phyloP scores from a whole-genome alignment of 1,140 invertebrate species.

The Bombus superbus region DNA sequence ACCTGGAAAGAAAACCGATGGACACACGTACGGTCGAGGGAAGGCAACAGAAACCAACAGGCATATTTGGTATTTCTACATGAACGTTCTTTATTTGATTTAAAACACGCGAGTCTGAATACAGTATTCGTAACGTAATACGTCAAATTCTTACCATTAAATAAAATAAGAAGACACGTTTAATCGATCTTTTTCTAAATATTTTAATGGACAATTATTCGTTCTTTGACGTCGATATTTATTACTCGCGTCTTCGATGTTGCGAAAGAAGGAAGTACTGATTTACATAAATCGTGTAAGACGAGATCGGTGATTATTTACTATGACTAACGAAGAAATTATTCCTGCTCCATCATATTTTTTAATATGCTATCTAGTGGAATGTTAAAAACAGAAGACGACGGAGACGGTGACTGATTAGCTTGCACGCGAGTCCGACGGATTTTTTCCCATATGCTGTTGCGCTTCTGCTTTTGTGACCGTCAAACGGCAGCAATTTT shows the following conservation, averaged over 20 bases:
- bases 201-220: neutral
- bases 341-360: neutral
- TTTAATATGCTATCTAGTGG: neutral
- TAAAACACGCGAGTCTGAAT: neutral
- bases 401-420: neutral
- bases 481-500: too few relatives aligned
- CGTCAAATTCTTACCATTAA: neutral
- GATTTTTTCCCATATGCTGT: neutral
- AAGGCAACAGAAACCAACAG: slow-evolving; percentile 6
- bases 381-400: neutral
- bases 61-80: neutral
- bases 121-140: neutral
- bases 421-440: neutral
- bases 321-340: neutral
- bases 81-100: neutral
- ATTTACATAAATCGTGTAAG: neutral
- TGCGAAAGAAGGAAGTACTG: neutral
- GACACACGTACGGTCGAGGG: slow-evolving; percentile 27
- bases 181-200: neutral
- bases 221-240: too few relatives aligned
- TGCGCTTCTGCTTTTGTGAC: neutral
- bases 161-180: neutral
- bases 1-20: slow-evolving; percentile 49
- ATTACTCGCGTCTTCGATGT: neutral
- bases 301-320: neutral